Conservation (phyloP, 2,797 vertebrate genomes). For the Nyctalus aviator region DNA sequence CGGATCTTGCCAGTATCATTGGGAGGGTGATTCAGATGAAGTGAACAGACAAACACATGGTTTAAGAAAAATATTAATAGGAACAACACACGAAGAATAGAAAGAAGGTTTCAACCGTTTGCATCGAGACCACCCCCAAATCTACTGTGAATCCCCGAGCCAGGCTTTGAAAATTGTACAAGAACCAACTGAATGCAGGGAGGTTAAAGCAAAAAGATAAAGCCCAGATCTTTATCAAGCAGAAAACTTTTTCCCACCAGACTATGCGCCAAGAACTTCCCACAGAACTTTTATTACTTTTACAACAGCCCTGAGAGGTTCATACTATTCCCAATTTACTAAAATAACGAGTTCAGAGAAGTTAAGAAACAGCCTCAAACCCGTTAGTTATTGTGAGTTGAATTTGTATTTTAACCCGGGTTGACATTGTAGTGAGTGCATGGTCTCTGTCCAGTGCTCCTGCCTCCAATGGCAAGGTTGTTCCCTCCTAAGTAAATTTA, state of each 20-base stretch:
- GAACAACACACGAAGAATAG: neutral
- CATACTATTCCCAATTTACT: neutral
- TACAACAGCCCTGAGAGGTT: neutral
- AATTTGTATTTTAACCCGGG: conserved; percentile 6
- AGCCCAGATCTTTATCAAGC: neutral
- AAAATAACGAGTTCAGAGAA: conserved; percentile 21
- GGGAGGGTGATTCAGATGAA: neutral
- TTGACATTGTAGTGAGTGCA: neutral
- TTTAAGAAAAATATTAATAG: conserved; percentile 24
- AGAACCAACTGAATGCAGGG: neutral
- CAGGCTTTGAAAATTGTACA: neutral
- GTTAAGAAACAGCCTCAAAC: neutral
- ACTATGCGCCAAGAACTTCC: neutral
- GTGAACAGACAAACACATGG: neutral
- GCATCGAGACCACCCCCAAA: neutral
- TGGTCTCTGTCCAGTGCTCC: neutral
- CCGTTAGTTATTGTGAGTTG: neutral
- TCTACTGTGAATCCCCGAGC: neutral
- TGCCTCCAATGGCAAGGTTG: neutral
- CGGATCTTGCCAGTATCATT: neutral
- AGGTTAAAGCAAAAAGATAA: conserved; percentile 17
- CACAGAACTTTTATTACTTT: conserved; percentile 28
- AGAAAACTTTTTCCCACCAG: neutral
- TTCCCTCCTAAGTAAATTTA: neutral
- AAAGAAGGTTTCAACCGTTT: neutral